Base-by-base conservation (phyloP, 2,888 invertebrate species). In the Thelaira solivaga region DNA sequence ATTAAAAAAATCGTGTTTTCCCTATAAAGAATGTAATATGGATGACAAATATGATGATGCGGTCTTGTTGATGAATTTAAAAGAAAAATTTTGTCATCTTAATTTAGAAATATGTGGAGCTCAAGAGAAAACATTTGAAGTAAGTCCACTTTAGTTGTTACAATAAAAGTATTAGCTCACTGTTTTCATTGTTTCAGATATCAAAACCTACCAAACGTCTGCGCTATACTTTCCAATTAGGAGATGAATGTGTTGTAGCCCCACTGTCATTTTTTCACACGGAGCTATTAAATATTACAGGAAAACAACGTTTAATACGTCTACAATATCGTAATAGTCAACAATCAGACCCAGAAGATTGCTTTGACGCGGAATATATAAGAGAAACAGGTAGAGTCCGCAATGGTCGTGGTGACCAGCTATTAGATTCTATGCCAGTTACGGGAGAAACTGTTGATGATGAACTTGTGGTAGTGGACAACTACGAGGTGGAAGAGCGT, bases 231-330 rank as follows among this genome's bases (percentile, higher is more conserved):
- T 90, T 96, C 34, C 93, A 93, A 88, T 89, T 92, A 80, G 97
- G 97, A 0, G 98, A 98, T 88, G 98, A 98, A 88, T 95, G 96
- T 83, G 93, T 98, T 26, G 93, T 98, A 79, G 97, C 97, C 3
- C 97, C 97, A 0, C 88, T 98, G 24, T 94, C 96, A 80, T 90
- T 97, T 75, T 97, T 98, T 86, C 94, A 95, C 86, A 96, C 96
- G 0, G 97, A 97, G 87, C 90, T 97, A 69, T 81, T 97, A 20
- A 95, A 94, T 84, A 93, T 97, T 13, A 97, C 97, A 0, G 96
- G 96, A 0, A 85, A 84, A 65, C 87, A 90, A 0, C 95, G 96
- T 86, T 90, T 90, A 26, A 93, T 94, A 1, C 93, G 94, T 82
- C 93, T 93, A 10, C 96, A 96, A 84, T 93, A 91, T 81, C 88